Base-by-base conservation (phyloP, 1,140 invertebrate species). In the Platorchestia sp. region DNA sequence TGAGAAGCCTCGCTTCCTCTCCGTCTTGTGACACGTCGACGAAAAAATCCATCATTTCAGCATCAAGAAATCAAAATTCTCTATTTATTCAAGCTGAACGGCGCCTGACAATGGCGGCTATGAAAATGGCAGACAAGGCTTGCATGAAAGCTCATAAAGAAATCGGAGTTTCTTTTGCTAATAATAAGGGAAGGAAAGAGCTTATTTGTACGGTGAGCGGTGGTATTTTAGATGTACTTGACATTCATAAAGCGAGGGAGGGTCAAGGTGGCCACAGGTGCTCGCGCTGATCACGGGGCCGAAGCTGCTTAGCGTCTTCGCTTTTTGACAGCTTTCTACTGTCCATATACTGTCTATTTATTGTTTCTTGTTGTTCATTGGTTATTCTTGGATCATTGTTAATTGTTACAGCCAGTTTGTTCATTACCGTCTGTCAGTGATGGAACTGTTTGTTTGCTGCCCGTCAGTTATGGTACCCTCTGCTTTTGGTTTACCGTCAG, bases 31-130 rank as follows among this genome's bases (percentile, higher is more conserved):
- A 14, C 59, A 19, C 27, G 59, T 75, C 59, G 27, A 75, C 10
- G 59, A 75, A 75, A 51, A 75, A 75, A 75, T 75, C 59, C 59
- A 3, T 75, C 59, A 75, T 75, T 75, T 75, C 59, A 75, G 59
- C 14, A 36, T 75, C 59, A 22, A 27, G 14, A 36, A 75, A 75
- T 75, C 59, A 10, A 75, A 75, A 75, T 75, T 75, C 59, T 10
- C 59, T 75, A 36, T 75, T 75, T 75, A 75, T 75, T 75, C 59
- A 75, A 75, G 59, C 59, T 75, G 59, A 75, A 75, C 59, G 59
- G 59, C 59, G 14, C 59, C 59, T 75, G 59, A 36, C 59, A 36
- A 36, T 36, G 27, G 10, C 59, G 14, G 14, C 10, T 75, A 75
- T 19, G 59, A 36, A 75, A 75, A 75, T 75, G 27, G 59, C 59